Evolutionary conservation across 1,140 invertebrate species (phyloP).

Genomic region (Hypsibius dujardini): DNA sequence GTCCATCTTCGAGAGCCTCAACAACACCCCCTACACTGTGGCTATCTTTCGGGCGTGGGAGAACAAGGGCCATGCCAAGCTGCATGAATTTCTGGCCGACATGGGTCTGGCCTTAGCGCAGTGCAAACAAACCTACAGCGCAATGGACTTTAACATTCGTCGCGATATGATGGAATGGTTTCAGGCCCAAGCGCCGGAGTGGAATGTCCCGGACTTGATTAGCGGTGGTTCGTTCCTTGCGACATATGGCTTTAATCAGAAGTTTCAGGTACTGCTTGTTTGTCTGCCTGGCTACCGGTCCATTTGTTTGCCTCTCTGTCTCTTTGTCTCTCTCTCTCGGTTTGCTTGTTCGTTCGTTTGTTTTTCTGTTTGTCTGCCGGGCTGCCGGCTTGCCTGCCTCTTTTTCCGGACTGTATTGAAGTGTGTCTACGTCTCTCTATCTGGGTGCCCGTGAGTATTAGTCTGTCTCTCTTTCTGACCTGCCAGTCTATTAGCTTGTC

Average conservation of each 20-base stretch:
- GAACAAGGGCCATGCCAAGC: not conserved
- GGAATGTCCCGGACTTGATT: not conserved
- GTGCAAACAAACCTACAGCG: not conserved
- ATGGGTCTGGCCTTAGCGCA: not conserved
- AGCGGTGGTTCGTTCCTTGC: not conserved
- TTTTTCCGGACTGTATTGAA: too few species aligned
- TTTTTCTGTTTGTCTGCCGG: too few species aligned
- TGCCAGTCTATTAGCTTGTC: too few species aligned
- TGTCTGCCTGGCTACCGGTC: too few species aligned
- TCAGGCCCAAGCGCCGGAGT: not conserved
- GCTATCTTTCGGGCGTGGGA: conserved; percentile 5
- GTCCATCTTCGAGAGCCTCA: not conserved
- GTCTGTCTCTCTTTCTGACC: too few species aligned
- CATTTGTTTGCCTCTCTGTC: too few species aligned
- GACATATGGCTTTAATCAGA: conserved; percentile 10
- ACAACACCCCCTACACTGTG: not conserved
- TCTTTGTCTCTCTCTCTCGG: too few species aligned
- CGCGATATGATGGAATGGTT: not conserved
- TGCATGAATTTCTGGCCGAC: conserved; percentile 7
- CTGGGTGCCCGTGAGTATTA: too few species aligned
- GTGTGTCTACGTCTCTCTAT: too few species aligned
- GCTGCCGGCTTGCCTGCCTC: too few species aligned
- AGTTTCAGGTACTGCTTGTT: conserved; percentile 15
- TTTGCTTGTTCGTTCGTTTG: too few species aligned
- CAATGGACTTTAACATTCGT: not conserved